Conservation (phyloP, 2,797 vertebrate species). For the Pempheris klunzingeri region DNA sequence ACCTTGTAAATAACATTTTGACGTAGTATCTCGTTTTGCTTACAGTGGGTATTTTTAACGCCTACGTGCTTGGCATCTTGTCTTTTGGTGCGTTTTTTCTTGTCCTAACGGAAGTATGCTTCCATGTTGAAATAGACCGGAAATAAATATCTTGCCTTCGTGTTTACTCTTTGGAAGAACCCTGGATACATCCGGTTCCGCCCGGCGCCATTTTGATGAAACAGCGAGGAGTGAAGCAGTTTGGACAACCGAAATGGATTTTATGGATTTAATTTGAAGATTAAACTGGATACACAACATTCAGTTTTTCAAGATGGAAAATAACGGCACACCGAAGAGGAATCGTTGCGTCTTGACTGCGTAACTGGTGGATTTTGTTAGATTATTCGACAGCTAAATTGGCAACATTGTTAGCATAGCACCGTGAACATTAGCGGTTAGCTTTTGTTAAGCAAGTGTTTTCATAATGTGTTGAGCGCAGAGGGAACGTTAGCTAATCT, state of each 20-base stretch:
- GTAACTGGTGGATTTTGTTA: conserved; percentile 49
- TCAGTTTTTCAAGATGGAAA: neutral
- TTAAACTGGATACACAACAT: conserved; percentile 24
- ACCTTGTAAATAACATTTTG: neutral
- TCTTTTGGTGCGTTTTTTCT: too few species aligned
- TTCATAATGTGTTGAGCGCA: conserved; percentile 37
- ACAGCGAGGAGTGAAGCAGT: conserved; percentile 68
- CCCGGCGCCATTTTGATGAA: conserved; percentile 83
- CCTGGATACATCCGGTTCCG: conserved; percentile 65
- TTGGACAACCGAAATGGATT: conserved; percentile 47
- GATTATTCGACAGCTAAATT: conserved; percentile 9
- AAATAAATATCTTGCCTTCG: neutral
- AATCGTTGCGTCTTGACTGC: neutral
- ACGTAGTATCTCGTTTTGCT: neutral
- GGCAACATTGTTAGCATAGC: conserved; percentile 51
- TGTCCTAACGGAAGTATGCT: neutral
- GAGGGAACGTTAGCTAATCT: conserved; percentile 55
- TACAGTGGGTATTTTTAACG: neutral
- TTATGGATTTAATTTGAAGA: conserved; percentile 68
- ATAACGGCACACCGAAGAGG: conserved; percentile 21
- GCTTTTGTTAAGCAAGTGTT: conserved; percentile 63
- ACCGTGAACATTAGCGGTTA: conserved; percentile 43
- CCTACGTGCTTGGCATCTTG: neutral
- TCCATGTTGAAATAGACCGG: neutral
- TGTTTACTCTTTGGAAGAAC: conserved; percentile 29